These are phyloP conservation scores for Eufriesea mexicana DNA, from an alignment of 1,140 invertebrate genomes.

Conservation along the genomic window DNA sequence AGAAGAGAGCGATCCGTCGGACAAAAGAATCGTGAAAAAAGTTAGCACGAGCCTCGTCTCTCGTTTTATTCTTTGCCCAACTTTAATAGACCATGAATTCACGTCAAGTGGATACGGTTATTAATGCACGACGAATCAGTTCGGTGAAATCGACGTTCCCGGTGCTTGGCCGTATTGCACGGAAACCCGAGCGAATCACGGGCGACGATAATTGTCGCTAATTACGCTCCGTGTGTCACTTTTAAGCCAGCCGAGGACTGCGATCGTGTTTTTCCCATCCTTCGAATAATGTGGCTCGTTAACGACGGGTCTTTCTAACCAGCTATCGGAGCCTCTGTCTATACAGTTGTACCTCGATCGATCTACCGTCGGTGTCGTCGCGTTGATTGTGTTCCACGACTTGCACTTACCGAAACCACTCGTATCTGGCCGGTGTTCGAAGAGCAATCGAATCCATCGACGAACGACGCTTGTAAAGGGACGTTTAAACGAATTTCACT, in stretches of 20 bases:
- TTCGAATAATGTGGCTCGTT: constrained; percentile 33
- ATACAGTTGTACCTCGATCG: background rate
- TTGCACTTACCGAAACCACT: constrained; percentile 25
- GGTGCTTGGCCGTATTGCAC: constrained; percentile 2
- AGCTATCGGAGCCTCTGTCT: constrained; percentile 14
- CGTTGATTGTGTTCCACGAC: constrained; percentile 37
- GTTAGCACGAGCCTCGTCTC: background rate
- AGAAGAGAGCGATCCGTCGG: background rate
- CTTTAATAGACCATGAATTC: background rate
- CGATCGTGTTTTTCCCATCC: constrained; percentile 25
- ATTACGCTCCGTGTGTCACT: constrained; percentile 57
- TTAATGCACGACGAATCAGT: background rate
- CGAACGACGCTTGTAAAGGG: constrained; percentile 4
- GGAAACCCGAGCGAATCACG: background rate
- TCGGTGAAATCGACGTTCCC: constrained; percentile 36
- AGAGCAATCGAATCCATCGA: constrained; percentile 19
- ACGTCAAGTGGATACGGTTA: background rate
- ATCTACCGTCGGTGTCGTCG: constrained; percentile 31
- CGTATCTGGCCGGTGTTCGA: constrained; percentile 8
- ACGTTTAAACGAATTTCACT: constrained; percentile 39
- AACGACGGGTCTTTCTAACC: constrained; percentile 25
- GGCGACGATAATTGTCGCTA: constrained; percentile 56
- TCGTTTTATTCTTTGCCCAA: background rate
- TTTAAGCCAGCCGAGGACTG: constrained; percentile 22
- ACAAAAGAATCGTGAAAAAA: background rate